A percentile compares a stretch with the other conserved stretches of the same genome.
Conservation (phyloP, 2,113 vertebrate species). For the Mesocricetus auratus region DNA sequence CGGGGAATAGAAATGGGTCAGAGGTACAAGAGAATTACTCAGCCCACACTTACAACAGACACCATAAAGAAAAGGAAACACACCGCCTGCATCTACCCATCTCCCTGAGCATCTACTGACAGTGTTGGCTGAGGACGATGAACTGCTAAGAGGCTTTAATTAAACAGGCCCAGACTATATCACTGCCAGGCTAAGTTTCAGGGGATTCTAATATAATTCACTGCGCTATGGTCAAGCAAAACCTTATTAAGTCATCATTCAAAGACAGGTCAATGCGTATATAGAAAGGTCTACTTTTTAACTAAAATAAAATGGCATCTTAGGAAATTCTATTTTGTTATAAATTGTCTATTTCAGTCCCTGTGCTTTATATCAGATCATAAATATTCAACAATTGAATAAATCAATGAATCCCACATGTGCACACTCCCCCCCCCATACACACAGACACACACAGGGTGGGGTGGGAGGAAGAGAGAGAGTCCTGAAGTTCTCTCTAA, state of each 20-base stretch:
- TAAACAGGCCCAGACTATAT: background rate
- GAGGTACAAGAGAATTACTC: background rate
- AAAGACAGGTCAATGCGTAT: conserved; percentile 24
- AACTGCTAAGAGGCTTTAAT: background rate
- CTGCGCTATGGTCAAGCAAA: background rate
- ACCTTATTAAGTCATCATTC: background rate
- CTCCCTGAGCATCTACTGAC: background rate
- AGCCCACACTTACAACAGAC: background rate
- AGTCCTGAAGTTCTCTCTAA: background rate
- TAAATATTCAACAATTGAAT: conserved; percentile 26
- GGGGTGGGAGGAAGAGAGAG: background rate
- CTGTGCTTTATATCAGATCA: conserved; percentile 4
- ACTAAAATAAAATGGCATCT: background rate
- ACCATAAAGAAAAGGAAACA: background rate
- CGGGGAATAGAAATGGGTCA: background rate
- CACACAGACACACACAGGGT: background rate
- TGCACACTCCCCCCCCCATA: background rate
- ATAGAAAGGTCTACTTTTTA: background rate
- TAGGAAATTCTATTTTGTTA: conserved; percentile 30
- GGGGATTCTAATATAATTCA: background rate
- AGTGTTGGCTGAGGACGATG: background rate
- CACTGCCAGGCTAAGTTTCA: background rate
- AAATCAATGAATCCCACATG: background rate
- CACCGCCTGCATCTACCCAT: background rate
- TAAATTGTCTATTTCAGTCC: background rate